Conservation (phyloP, 35 echinoderm and acorn worm genomes). For the Heliocidaris erythrogramma region DNA sequence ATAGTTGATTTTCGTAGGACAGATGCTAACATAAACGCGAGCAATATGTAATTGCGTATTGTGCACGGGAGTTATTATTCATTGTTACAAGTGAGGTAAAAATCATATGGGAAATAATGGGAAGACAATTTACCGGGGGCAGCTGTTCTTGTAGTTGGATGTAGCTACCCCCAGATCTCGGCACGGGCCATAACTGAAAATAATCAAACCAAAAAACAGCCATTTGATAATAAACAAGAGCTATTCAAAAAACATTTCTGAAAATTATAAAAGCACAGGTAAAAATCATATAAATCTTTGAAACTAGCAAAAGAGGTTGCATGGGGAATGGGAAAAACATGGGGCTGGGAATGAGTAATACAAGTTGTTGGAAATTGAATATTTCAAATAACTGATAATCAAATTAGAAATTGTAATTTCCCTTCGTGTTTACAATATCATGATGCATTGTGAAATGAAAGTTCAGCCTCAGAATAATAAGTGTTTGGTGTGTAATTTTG, state of each 20-base stretch:
- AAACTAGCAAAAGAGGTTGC: neutral
- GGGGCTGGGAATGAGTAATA: neutral
- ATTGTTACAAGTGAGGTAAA: neutral
- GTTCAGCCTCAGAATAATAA: too few species aligned
- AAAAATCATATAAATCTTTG: neutral
- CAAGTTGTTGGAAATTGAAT: neutral
- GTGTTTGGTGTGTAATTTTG: too few species aligned
- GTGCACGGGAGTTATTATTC: neutral
- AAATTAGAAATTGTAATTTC: too few species aligned
- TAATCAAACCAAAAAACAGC: constrained; percentile 40
- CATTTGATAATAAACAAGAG: neutral
- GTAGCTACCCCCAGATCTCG: constrained; percentile 4
- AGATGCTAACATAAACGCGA: neutral
- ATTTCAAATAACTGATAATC: too few species aligned
- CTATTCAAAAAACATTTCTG: neutral
- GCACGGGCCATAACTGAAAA: constrained; percentile 34
- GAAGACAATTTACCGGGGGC: neutral
- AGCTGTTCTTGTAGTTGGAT: constrained; percentile 23
- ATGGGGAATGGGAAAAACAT: neutral
- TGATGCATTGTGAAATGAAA: too few species aligned
- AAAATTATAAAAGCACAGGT: neutral
- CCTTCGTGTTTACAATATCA: too few species aligned
- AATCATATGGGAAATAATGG: constrained; percentile 18
- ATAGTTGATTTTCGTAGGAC: neutral
- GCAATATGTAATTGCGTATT: neutral